Evolutionary conservation across 2,888 invertebrate genomes (phyloP).

Genomic region (Epiperipatus broadwayi): DNA sequence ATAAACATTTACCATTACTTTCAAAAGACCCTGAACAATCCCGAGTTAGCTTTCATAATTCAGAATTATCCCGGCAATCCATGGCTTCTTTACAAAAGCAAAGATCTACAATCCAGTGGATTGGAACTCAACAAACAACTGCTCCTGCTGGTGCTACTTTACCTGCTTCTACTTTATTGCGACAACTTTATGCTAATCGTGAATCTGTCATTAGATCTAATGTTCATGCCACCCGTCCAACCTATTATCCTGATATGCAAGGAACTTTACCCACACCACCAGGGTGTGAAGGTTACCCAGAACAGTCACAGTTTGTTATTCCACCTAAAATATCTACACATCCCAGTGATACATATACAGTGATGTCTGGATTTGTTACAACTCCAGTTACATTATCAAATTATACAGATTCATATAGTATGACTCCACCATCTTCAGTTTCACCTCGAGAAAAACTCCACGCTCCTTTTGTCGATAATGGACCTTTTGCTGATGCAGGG

Average conservation of each 20-base stretch:
- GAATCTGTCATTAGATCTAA: conserved; percentile 88
- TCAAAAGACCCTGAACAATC: conserved; percentile 25
- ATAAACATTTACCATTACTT: conserved; percentile 52
- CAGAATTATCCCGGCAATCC: conserved; percentile 8
- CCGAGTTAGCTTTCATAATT: conserved; percentile 5
- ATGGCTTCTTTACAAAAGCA: conserved; percentile 17
- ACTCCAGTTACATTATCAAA: conserved; percentile 43
- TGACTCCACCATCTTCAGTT: conserved; percentile 93
- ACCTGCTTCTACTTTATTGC: conserved; percentile 67
- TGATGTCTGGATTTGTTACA: conserved; percentile 30
- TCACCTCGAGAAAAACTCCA: conserved; percentile 65
- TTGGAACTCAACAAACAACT: conserved; percentile 43
- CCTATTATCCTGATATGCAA: conserved; percentile 22
- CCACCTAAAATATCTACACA: conserved; percentile 38
- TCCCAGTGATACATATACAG: conserved; percentile 23
- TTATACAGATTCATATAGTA: conserved; percentile 44
- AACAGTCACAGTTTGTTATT: conserved; percentile 33
- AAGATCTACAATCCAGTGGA: conserved; percentile 58
- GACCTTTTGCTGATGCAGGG: conserved; percentile 15
- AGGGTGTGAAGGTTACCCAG: conserved; percentile 47
- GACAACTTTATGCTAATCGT: conserved; percentile 75
- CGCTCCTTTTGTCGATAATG: conserved; percentile 19
- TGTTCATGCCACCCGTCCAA: conserved; percentile 28
- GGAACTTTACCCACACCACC: conserved; percentile 73
- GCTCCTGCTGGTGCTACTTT: conserved; percentile 34